Evolutionary conservation across 2,797 vertebrate species (phyloP), one percentile per base, ranked within the genome.

Genomic region (Danio albolineatus): DNA sequence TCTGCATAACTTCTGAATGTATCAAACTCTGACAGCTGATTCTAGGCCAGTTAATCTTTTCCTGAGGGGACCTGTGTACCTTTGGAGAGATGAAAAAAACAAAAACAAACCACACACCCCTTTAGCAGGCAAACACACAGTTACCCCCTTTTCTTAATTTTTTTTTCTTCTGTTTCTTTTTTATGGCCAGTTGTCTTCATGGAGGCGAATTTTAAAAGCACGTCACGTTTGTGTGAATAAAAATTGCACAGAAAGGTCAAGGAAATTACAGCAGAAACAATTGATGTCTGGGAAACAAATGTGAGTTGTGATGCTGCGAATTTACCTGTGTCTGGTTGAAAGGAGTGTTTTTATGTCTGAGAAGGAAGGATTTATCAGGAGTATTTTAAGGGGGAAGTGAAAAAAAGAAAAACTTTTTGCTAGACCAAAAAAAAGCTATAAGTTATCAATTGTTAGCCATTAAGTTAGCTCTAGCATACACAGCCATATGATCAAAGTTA

Each of bases 1-100:
- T 90, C 84, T 86, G 86, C 88, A 92, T 93, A 94, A 92, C 89
- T 93, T 93, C 83, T 89, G 89, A 91, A 94, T 93, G 89, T 86
- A 93, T 94, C 92, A 92, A 90, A 93, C 91, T 87, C 88, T 91
- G 92, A 94, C 93, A 93, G 89, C 90, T 83, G 89, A 93, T 93
- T 93, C 88, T 89, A 86, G 90, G 89, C 91, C 88, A 90, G 90
- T 89, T 91, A 94, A 92, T 92, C 90, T 91, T 89, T 90, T 93
- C 94, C 93, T 92, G 84, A 0, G 92, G 92, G 91, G 87, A 85
- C 92, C 85, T 83, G 76, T 89, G 90, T 90, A 92, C 89, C 92
- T 93, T 92, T 89, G 59, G 77, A 81, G 76, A 67, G 49, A 80
- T 83, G 46, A 49, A 66, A 87, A 65, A 84, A 80, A 28, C 28